Conservation (phyloP, 2,113 vertebrate genomes). For the Cyprinodon brontotheroides region DNA sequence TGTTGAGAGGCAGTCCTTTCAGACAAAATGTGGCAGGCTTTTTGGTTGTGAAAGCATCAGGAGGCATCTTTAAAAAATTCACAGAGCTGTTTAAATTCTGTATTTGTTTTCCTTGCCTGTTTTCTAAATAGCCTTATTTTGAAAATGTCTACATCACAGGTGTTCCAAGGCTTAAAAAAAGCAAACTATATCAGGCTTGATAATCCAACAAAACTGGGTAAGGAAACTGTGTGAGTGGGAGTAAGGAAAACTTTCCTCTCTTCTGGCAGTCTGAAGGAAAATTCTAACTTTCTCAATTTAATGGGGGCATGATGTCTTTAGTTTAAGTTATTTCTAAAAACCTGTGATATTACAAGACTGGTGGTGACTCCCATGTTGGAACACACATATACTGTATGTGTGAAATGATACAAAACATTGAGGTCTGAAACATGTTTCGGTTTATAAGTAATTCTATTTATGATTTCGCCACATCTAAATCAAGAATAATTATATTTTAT, state of each 20-base stretch:
- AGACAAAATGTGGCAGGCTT: constrained; percentile 61
- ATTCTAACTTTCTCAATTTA: not conserved
- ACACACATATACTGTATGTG: no score
- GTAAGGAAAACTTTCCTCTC: constrained; percentile 24
- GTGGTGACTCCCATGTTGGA: not conserved
- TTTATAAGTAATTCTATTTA: not conserved
- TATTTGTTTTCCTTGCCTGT: constrained; percentile 19
- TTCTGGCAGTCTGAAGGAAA: constrained; percentile 8
- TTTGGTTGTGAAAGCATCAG: constrained; percentile 22
- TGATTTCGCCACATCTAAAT: no score
- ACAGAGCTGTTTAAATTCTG: constrained; percentile 44
- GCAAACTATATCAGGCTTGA: constrained; percentile 17
- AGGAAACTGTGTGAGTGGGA: constrained; percentile 32
- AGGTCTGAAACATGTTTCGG: no score
- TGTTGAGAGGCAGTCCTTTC: constrained; percentile 54
- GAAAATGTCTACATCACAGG: constrained; percentile 6
- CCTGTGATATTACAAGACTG: not conserved
- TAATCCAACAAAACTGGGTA: constrained; percentile 11
- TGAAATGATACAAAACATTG: not conserved
- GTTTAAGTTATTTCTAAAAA: not conserved
- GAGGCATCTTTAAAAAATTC: constrained; percentile 46
- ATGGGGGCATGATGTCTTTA: not conserved
- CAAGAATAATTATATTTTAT: no score
- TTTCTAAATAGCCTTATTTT: constrained; percentile 7
- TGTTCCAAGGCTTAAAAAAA: constrained; percentile 29